A percentile compares a stretch with the other conserved stretches of the same genome.
Conservation (phyloP, 2,797 vertebrate genomes). For the Amblyraja radiata region DNA sequence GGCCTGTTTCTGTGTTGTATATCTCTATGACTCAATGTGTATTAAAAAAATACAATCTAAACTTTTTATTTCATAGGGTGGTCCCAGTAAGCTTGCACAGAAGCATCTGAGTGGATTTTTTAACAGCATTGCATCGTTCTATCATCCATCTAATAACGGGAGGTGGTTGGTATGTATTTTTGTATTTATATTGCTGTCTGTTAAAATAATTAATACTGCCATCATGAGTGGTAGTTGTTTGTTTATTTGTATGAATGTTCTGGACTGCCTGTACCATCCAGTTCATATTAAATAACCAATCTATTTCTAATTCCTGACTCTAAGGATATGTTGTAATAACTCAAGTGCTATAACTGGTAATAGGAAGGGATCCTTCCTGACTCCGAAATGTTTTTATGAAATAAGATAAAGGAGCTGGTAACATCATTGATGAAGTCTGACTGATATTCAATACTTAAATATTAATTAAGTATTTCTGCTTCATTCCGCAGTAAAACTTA, state of each 20-base stretch:
- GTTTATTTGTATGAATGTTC: background rate
- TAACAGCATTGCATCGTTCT: slow-evolving; percentile 91
- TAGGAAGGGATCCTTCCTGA: background rate
- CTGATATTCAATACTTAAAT: background rate
- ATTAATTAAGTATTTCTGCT: no score
- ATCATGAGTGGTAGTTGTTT: background rate
- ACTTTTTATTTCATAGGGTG: slow-evolving; percentile 66
- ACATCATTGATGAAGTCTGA: background rate
- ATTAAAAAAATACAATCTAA: background rate
- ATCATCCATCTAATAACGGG: slow-evolving; percentile 93
- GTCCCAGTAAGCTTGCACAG: slow-evolving; percentile 88
- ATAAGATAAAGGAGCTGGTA: background rate
- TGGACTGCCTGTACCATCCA: background rate
- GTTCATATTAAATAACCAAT: background rate
- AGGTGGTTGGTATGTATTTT: slow-evolving; percentile 86
- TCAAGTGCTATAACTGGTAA: background rate
- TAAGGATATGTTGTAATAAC: background rate
- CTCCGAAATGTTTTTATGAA: background rate
- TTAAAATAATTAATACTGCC: background rate
- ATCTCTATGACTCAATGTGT: background rate
- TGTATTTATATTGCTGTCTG: background rate
- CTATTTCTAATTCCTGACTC: background rate
- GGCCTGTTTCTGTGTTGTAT: no score
- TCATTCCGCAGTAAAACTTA: background rate
- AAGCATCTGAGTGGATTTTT: slow-evolving; percentile 88